Evolutionary conservation across 2,113 vertebrate genomes (phyloP).

Genomic region (Elgaria multicarinata): DNA sequence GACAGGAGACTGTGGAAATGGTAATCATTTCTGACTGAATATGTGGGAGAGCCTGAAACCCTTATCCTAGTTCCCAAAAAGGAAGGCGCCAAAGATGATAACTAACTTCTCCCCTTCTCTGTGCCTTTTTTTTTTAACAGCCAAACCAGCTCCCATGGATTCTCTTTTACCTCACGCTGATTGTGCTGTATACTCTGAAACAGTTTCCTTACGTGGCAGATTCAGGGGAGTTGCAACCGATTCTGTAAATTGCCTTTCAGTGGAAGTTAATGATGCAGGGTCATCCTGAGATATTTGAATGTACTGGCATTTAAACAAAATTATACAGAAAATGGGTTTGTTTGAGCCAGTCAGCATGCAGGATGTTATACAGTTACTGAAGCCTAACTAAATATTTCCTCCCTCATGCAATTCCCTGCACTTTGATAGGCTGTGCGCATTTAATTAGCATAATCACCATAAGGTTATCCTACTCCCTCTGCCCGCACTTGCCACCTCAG

Average conservation of each 20-base stretch:
- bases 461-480: not conserved
- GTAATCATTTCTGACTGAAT: not conserved
- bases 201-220: constrained; percentile 4
- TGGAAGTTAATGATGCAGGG: constrained; percentile 23
- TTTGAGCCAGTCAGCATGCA: constrained; percentile 20
- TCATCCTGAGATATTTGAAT: constrained; percentile 34
- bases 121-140: not conserved
- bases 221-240: constrained; percentile 12
- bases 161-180: not conserved
- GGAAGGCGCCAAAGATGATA: not conserved
- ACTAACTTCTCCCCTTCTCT: not conserved
- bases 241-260: constrained; percentile 43
- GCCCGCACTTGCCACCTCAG: not conserved
- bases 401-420: not conserved
- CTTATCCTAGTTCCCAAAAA: not conserved
- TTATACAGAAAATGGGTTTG: not conserved
- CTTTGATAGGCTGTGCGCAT: not conserved
- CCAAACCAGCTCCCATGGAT: not conserved
- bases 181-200: constrained; percentile 1
- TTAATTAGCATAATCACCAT: not conserved
- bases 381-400: constrained; percentile 33
- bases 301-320: constrained; percentile 20
- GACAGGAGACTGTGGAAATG: not conserved
- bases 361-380: not conserved
- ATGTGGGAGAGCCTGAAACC: not conserved